Conservation (phyloP, 2,888 invertebrate genomes). For the Salpingus planirostris region DNA sequence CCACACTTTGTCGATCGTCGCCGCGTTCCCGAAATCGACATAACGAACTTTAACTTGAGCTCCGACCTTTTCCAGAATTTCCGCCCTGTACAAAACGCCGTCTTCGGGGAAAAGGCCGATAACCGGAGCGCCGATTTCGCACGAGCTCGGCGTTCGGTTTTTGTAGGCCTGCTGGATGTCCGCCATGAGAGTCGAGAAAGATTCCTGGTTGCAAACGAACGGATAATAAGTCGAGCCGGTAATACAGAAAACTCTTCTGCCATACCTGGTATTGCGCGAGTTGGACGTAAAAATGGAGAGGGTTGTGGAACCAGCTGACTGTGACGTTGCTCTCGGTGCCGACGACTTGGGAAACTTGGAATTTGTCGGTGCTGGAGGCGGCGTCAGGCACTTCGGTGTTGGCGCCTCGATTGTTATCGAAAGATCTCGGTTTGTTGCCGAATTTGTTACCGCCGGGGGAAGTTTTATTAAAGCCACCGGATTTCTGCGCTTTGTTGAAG, state of each 20-base stretch:
- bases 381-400: constrained; percentile 24
- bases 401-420: constrained; percentile 12
- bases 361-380: constrained; percentile 25
- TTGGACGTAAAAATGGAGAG: constrained; percentile 56
- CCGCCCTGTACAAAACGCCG: constrained; percentile 61
- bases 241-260: too few species aligned
- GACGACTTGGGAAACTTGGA: constrained; percentile 26
- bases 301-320: constrained; percentile 69
- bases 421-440: too few species aligned
- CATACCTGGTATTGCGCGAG: constrained; percentile 26
- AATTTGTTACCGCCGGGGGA: too few species aligned
- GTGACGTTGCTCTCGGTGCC: constrained; percentile 46
- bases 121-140: constrained; percentile 53
- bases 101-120: constrained; percentile 65
- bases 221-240: too few species aligned
- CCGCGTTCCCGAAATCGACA: constrained; percentile 68
- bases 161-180: constrained; percentile 61
- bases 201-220: too few species aligned
- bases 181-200: constrained; percentile 62
- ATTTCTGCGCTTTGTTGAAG: constrained; percentile 23
- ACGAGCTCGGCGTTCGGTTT: constrained; percentile 27
- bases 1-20: constrained; percentile 60
- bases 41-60: constrained; percentile 56
- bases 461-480: too few species aligned
- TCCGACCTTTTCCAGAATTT: constrained; percentile 45